phyloP scores from a whole-genome alignment of 2,797 vertebrate genomes.

The Rhabdomys pumilio region DNA sequence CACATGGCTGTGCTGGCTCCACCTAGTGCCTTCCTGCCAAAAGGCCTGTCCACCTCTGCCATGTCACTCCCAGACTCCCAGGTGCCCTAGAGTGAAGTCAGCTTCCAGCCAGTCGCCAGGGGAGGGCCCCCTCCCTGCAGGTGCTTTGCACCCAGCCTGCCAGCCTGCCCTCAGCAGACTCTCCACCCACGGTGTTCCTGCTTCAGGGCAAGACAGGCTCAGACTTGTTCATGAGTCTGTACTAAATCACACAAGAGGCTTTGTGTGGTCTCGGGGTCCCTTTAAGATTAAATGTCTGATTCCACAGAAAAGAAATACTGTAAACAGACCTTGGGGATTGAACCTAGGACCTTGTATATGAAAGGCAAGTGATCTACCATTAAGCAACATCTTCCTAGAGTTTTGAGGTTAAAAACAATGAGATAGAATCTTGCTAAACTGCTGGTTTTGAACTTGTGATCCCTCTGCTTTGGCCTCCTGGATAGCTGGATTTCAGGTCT shows the following conservation, averaged over 20 bases:
- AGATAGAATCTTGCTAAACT: neutral
- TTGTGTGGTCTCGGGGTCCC: neutral
- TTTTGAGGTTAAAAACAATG: neutral
- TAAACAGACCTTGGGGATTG: neutral
- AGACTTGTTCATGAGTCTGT: neutral
- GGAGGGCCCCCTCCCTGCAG: neutral
- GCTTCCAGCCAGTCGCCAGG: neutral
- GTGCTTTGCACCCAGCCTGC: neutral
- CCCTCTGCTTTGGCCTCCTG: neutral
- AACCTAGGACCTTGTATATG: neutral
- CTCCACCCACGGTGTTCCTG: neutral
- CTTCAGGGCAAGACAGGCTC: neutral
- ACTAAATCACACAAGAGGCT: neutral
- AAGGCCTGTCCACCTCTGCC: neutral
- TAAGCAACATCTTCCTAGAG: neutral
- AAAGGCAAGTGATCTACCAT: neutral
- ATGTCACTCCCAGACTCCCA: neutral
- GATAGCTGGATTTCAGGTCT: neutral
- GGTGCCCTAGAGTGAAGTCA: slow-evolving; percentile 50
- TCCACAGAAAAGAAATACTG: neutral
- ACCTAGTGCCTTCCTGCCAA: neutral
- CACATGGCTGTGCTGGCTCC: neutral
- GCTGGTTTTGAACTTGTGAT: neutral
- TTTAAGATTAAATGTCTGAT: neutral
- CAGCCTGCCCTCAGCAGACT: neutral